phyloP scores from a whole-genome alignment of 2,888 invertebrate species.

The Drosophila parthenogenetica region DNA sequence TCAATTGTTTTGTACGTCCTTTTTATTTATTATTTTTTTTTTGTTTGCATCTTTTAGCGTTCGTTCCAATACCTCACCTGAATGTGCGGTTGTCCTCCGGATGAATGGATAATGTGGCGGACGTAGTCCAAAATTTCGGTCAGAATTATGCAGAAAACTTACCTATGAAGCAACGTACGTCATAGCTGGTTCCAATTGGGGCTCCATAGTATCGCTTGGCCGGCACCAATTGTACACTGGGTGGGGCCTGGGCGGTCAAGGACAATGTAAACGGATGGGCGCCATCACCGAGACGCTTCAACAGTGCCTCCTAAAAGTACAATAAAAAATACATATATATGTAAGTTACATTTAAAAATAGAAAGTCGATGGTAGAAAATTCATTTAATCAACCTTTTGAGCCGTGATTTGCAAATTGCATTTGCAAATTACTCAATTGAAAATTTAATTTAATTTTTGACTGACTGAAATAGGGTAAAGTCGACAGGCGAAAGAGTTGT shows the following conservation, averaged over 20 bases:
- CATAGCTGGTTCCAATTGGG: slow-evolving; percentile 96
- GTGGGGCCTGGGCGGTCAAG: slow-evolving; percentile 93
- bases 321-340: not conserved
- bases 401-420: too few species aligned
- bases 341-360: not conserved
- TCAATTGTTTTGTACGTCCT: not conserved
- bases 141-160: slow-evolving; percentile 82
- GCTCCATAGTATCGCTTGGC: slow-evolving; percentile 96
- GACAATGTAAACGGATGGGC: slow-evolving; percentile 93
- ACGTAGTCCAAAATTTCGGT: not conserved
- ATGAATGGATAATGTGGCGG: slow-evolving; percentile 13
- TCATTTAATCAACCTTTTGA: slow-evolving; percentile 6
- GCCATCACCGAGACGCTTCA: slow-evolving; percentile 91
- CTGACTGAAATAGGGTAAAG: too few species aligned
- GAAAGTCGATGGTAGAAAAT: not conserved
- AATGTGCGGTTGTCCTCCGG: slow-evolving; percentile 20
- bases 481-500: too few species aligned
- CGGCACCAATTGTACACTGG: slow-evolving; percentile 95
- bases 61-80: slow-evolving; percentile 23
- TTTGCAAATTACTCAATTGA: too few species aligned
- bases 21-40: not conserved
- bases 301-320: slow-evolving; percentile 90
- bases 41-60: not conserved
- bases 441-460: too few species aligned
- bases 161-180: slow-evolving; percentile 94